Evolutionary conservation across 1,140 invertebrate genomes (phyloP), one percentile per base, ranked within the genome.

Genomic region (Diachasma alloeum): DNA sequence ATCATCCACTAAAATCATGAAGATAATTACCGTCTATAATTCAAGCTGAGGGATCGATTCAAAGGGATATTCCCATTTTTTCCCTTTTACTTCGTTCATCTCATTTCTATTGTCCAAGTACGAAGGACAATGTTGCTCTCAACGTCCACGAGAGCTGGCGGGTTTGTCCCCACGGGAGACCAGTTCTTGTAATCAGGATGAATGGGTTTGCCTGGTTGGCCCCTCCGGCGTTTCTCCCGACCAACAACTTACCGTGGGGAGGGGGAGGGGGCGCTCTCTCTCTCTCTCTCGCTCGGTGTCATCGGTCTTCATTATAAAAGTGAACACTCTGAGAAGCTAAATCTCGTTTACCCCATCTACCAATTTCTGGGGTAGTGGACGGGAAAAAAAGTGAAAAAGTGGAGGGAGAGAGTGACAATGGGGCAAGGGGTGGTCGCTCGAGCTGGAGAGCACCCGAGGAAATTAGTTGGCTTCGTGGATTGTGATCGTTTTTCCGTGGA

Each of bases 291-390:
- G n/a, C 42, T 24, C 26, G 59, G 74, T 85, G 84, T 86, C 84
- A 85, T 86, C 84, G 83, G 84, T 86, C 84, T 86, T 85, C 84
- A 83, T 86, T 86, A 86, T 82, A 83, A 86, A 85, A 83, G 81
- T 68, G 66, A 79, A 80, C 79, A 80, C 73, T 72, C 76, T 76
- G 75, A 59, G 42, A 66, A 75, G 46, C 71, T 81, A 81, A 84
- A 85, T 84, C 84, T 83, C 83, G 78, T 85, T 84, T 81, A 81
- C 67, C 76, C 80, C 44, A 70, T 77, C 37, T 71, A 72, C 66
- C 31, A 36, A 68, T 36, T 68, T 37, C 66, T 63, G 19, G 59
- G 59, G 59, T 19, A 31, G 24, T 24, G 19, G 59, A 63, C 22
- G 13, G 59, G 24, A 19, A 63, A 31, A 31, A 26, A 10, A 63